phyloP scores from a whole-genome alignment of 2,888 invertebrate genomes.

The Philereme vetulata region DNA sequence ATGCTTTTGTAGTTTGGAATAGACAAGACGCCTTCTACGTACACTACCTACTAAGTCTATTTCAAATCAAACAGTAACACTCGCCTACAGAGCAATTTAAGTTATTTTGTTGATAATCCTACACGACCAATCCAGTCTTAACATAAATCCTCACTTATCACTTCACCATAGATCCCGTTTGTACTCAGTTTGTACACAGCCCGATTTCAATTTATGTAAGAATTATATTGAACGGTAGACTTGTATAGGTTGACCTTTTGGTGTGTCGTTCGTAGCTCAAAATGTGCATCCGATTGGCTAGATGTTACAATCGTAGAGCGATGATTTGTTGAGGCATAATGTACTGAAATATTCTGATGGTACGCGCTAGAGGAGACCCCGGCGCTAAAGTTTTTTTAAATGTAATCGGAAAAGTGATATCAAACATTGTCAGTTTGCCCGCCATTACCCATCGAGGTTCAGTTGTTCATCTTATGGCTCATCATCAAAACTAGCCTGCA shows the following conservation, averaged over 20 bases:
- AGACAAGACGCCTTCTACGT: too few relatives aligned
- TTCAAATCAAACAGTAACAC: constrained; percentile 12
- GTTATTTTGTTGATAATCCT: constrained; percentile 31
- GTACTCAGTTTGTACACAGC: constrained; percentile 17
- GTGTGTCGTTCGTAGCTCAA: constrained; percentile 22
- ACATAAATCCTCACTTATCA: constrained; percentile 35
- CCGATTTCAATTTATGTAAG: constrained; percentile 23
- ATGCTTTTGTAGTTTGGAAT: too few relatives aligned
- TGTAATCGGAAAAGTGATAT: too few relatives aligned
- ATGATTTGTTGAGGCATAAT: constrained; percentile 13
- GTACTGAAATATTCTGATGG: too few relatives aligned
- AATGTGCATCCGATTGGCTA: constrained; percentile 10
- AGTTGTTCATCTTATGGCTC: too few relatives aligned
- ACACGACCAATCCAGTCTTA: constrained; percentile 23
- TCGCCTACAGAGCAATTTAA: constrained; percentile 11
- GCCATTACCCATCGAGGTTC: too few relatives aligned
- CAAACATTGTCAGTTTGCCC: too few relatives aligned
- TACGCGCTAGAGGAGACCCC: too few relatives aligned
- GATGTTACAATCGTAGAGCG: constrained; percentile 10
- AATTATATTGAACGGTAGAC: constrained; percentile 15
- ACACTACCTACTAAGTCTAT: background rate
- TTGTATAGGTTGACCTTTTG: constrained; percentile 20
- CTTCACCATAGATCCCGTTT: constrained; percentile 26
- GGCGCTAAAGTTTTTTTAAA: too few relatives aligned
- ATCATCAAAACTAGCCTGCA: too few relatives aligned